Evolutionary conservation across 1,140 invertebrate species (phyloP).

Genomic region (Drosophila bocki): DNA sequence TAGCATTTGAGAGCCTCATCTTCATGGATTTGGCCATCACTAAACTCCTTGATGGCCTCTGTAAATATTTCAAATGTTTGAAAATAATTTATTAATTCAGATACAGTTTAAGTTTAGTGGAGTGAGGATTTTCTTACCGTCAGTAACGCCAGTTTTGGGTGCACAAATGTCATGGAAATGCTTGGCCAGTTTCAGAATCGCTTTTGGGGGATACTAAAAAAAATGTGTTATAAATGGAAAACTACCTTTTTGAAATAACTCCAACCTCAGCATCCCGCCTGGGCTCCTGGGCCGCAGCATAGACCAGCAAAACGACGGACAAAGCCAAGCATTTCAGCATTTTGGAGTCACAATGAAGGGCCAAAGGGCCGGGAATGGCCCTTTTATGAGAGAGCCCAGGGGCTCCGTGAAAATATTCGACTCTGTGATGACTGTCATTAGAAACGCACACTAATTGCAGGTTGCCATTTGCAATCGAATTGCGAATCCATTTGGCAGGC

Average conservation of each 20-base stretch:
- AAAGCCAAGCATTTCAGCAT: conserved; percentile 40
- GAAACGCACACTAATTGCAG: conserved; percentile 52
- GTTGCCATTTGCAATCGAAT: conserved; percentile 56
- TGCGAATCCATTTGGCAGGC: conserved; percentile 43
- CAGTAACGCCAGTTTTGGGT: conserved; percentile 57
- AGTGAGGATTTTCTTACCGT: conserved; percentile 21
- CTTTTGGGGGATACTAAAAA: conserved; percentile 45
- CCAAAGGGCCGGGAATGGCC: neutral
- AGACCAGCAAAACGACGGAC: conserved; percentile 10
- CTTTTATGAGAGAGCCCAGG: conserved; percentile 39
- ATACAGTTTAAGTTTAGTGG: no score
- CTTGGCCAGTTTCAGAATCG: conserved; percentile 38
- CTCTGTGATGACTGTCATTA: conserved; percentile 48
- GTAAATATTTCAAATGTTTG: neutral
- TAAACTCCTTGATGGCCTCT: conserved; percentile 81
- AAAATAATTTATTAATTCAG: no score
- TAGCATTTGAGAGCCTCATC: conserved; percentile 76
- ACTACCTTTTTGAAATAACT: neutral
- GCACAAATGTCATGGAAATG: conserved; percentile 59
- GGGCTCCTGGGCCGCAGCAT: conserved; percentile 33
- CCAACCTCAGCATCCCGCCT: conserved; percentile 53
- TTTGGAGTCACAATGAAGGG: conserved; percentile 17
- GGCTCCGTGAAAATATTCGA: conserved; percentile 30
- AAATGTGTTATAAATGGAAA: neutral
- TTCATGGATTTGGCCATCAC: conserved; percentile 72